These are phyloP conservation scores for Tringa solitaria DNA, from an alignment of 2,113 vertebrate genomes.

Conservation along the genomic window DNA sequence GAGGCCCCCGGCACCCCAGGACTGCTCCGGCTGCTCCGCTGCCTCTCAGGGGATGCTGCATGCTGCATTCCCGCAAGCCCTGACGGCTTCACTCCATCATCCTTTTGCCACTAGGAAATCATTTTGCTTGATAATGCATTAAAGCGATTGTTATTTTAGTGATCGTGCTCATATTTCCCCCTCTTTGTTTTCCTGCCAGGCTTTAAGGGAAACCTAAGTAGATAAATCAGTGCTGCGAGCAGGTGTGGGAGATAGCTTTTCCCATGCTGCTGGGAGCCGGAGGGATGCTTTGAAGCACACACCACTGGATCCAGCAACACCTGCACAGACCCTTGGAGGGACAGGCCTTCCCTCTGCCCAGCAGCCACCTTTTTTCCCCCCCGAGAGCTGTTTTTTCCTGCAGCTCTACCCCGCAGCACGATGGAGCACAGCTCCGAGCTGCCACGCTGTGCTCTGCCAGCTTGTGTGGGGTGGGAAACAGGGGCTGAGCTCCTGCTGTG, in stretches of 20 bases:
- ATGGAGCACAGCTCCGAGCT: background rate
- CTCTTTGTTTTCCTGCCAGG: slow-evolving; percentile 56
- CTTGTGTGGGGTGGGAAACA: background rate
- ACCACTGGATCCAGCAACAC: background rate
- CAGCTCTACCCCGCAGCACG: background rate
- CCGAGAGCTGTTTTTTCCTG: background rate
- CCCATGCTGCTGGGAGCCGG: background rate
- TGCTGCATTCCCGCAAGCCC: background rate
- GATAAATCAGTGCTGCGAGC: slow-evolving; percentile 26
- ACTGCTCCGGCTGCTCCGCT: background rate
- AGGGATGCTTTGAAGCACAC: background rate
- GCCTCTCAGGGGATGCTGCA: background rate
- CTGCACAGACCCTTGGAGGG: background rate
- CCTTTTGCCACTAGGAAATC: slow-evolving; percentile 42
- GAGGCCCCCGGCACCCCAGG: background rate
- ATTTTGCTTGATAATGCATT: slow-evolving; percentile 19
- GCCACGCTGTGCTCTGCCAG: background rate
- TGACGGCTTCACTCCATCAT: background rate
- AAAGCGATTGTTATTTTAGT: slow-evolving; percentile 21
- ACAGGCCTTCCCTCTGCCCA: background rate
- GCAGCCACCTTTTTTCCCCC: background rate
- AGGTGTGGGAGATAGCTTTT: slow-evolving; percentile 6
- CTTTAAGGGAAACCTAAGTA: slow-evolving; percentile 9
- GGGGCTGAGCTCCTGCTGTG: background rate
- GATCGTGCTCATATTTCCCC: slow-evolving; percentile 12